Base-by-base conservation (phyloP, 2,113 vertebrate species). In the Pontoporia blainvillei region DNA sequence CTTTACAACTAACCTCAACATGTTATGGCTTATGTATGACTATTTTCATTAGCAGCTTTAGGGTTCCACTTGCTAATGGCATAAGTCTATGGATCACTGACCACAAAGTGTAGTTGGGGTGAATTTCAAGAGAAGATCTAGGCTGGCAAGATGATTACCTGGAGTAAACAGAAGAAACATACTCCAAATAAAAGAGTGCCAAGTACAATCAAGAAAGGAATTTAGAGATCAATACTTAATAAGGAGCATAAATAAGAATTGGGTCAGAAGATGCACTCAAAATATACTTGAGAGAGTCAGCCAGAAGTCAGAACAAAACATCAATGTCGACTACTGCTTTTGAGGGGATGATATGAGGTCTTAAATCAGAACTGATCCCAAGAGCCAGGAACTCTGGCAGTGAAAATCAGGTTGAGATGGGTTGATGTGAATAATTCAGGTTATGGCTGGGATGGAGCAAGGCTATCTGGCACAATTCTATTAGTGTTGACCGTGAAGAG, bases 241-340 rank as follows among this genome's bases (percentile, higher is more conserved):
- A 89, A 93, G 5, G 21, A 91, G 44, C 31, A 75, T 90, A 83
- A 94, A 23, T 62, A 83, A 95, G 46, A 96, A 72, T 31, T 41
- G 62, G 52, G n/a, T 84, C 57, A 96, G 46, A 69, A 83, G 31
- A 64, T 84, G 14, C 15, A 15, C 3, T 86, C 57, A 75, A 82
- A 89, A 64, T 86, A 59, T 52, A 91, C 25, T 82, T 49, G n/a
- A 78, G 31, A n/a, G 25, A 69, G 15, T 83, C 75, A 96, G 11
- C 36, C 36, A 23, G 41, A 83, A 61, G 29, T 96, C 41, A 69
- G 18, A 92, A 57, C 8, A 61, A 11, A 90, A 61, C 5, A 72
- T 31, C 27, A 57, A 10, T 25, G 25, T 73, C 17, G 44, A 44
- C 52, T 10, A 76, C 18, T 82, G 75, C 29, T 73, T 90, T 87